These are phyloP conservation scores for Dasysyrphus albostriatus DNA, from an alignment of 2,888 invertebrate species.

Conservation along the genomic window DNA sequence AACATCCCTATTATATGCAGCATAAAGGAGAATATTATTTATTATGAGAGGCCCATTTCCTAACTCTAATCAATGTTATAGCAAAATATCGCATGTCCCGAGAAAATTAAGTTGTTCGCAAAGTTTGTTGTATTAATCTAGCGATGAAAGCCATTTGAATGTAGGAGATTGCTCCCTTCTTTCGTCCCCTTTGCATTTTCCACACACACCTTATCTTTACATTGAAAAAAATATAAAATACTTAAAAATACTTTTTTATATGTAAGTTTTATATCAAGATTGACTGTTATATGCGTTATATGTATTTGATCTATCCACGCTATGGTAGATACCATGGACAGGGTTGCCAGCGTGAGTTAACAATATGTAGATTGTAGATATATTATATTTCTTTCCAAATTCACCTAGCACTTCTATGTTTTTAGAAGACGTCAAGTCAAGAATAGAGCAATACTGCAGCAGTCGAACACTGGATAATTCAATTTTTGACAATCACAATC, in stretches of 20 bases:
- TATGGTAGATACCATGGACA: background rate
- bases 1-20: background rate
- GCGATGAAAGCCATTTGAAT: slow-evolving; percentile 63
- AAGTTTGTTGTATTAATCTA: slow-evolving; percentile 72
- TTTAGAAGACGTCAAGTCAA: too few species aligned
- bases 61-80: background rate
- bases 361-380: too few species aligned
- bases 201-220: background rate
- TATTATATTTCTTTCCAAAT: too few species aligned
- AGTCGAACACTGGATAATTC: too few species aligned
- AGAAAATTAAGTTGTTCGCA: slow-evolving; percentile 80
- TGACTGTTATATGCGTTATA: slow-evolving; percentile 27
- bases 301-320: slow-evolving; percentile 22
- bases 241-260: background rate
- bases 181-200: background rate
- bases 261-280: slow-evolving; percentile 42
- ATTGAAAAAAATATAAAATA: too few species aligned
- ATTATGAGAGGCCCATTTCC: background rate
- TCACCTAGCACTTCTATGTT: too few species aligned
- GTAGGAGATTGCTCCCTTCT: background rate
- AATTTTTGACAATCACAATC: too few species aligned
- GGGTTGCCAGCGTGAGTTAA: background rate
- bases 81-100: slow-evolving; percentile 77
- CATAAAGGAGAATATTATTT: background rate
- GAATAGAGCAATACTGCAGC: too few species aligned